A percentile compares a stretch with the other conserved stretches of the same genome.
These are phyloP conservation scores for Paramisgurnus dabryanus DNA, from an alignment of 2,113 vertebrate species.

Conservation along the genomic window DNA sequence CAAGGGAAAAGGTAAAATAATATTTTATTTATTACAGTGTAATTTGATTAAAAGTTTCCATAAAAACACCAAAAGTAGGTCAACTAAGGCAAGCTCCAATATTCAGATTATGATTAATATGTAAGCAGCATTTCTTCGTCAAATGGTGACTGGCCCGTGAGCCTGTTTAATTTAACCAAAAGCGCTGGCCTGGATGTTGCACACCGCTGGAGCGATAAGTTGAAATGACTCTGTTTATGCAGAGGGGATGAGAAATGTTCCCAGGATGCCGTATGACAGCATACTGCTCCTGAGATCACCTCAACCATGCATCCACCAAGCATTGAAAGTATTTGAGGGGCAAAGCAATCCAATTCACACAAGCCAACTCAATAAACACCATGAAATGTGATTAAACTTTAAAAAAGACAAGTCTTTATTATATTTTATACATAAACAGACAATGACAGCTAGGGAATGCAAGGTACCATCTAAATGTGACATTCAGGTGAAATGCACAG, in stretches of 20 bases:
- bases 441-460: too few relatives aligned
- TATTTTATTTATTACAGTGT: not conserved
- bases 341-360: too few relatives aligned
- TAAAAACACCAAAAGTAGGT: not conserved
- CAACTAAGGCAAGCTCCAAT: not conserved
- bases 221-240: not conserved
- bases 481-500: too few relatives aligned
- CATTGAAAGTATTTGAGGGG: not conserved
- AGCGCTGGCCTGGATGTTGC: not conserved
- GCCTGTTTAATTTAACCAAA: slow-evolving; percentile 14
- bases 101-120: slow-evolving; percentile 15
- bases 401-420: too few relatives aligned
- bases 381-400: too few relatives aligned
- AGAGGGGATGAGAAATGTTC: slow-evolving; percentile 28
- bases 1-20: not conserved
- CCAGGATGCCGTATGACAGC: not conserved
- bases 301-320: not conserved
- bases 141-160: slow-evolving; percentile 12
- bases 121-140: slow-evolving; percentile 12
- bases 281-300: not conserved
- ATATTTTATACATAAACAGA: too few relatives aligned
- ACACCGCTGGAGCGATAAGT: not conserved
- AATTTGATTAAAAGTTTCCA: slow-evolving; percentile 18
- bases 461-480: too few relatives aligned
- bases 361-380: too few relatives aligned